Evolutionary conservation across 1,140 invertebrate genomes (phyloP), one percentile per base, ranked within the genome.

Genomic region (Lutraria rhynchaena): DNA sequence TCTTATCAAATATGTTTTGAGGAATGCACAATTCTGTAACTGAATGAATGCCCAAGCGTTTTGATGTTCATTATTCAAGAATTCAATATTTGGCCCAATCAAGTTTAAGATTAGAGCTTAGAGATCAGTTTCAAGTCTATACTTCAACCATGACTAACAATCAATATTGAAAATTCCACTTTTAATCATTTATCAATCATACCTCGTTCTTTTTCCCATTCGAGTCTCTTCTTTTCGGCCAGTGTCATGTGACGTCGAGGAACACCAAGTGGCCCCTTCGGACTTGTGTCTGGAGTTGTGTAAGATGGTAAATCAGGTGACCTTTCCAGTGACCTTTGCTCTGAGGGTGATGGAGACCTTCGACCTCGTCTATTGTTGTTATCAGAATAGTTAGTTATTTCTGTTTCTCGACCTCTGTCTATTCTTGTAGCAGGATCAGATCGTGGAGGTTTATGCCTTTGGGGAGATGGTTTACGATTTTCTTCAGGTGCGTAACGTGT

Each of bases 121-220:
- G n/a, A n/a, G n/a, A n/a, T n/a, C n/a, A n/a, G n/a, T n/a, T n/a
- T n/a, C n/a, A n/a, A n/a, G n/a, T n/a, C n/a, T n/a, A n/a, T n/a
- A n/a, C n/a, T n/a, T n/a, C n/a, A n/a, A n/a, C n/a, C n/a, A n/a
- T n/a, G n/a, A n/a, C n/a, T n/a, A n/a, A n/a, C n/a, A n/a, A n/a
- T n/a, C n/a, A n/a, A n/a, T n/a, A n/a, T n/a, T n/a, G n/a, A n/a
- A n/a, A n/a, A n/a, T n/a, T n/a, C n/a, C n/a, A n/a, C n/a, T n/a
- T n/a, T n/a, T n/a, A n/a, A n/a, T n/a, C n/a, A n/a, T n/a, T n/a
- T n/a, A n/a, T n/a, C n/a, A n/a, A n/a, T n/a, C 69, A 19, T 83
- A 91, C 91, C 90, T 87, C 86, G 90, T 73, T 91, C 90, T 82
- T 61, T 86, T 53, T 89, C 88, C 91, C 91, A 92, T 77, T 92